Evolutionary conservation across 2,888 invertebrate genomes (phyloP).

Genomic region (Punctoribates punctum): DNA sequence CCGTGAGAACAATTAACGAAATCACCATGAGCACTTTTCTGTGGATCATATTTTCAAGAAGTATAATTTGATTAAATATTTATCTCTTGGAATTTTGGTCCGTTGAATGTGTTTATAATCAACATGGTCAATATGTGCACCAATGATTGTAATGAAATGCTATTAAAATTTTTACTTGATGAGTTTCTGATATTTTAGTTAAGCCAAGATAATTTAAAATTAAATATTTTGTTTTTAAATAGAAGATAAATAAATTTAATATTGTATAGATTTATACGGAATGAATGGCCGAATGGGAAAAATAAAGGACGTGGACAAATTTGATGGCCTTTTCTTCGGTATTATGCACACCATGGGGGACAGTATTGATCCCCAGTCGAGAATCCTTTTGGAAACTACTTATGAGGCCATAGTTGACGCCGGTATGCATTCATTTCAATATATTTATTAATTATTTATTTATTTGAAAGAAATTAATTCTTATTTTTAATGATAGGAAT

Average conservation of each 20-base stretch:
- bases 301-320: conserved; percentile 71
- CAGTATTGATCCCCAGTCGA: conserved; percentile 86
- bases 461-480: not conserved
- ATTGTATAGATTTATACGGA: conserved; percentile 65
- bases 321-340: conserved; percentile 85
- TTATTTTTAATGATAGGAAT: conserved; percentile 57
- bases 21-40: not conserved
- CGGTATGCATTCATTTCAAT: conserved; percentile 63
- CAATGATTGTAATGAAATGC: too few species aligned
- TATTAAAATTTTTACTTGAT: not conserved
- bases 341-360: conserved; percentile 86
- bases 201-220: too few species aligned
- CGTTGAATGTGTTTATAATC: not conserved
- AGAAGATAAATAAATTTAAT: not conserved
- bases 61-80: not conserved
- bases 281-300: conserved; percentile 65
- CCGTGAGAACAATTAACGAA: not conserved
- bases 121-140: not conserved
- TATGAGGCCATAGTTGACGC: conserved; percentile 46
- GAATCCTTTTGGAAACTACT: conserved; percentile 58
- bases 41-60: not conserved
- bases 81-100: conserved; percentile 22
- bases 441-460: not conserved
- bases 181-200: too few species aligned
- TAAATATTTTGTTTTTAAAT: not conserved